Base-by-base conservation (phyloP, 2,113 vertebrate species). In the Rynchops niger region DNA sequence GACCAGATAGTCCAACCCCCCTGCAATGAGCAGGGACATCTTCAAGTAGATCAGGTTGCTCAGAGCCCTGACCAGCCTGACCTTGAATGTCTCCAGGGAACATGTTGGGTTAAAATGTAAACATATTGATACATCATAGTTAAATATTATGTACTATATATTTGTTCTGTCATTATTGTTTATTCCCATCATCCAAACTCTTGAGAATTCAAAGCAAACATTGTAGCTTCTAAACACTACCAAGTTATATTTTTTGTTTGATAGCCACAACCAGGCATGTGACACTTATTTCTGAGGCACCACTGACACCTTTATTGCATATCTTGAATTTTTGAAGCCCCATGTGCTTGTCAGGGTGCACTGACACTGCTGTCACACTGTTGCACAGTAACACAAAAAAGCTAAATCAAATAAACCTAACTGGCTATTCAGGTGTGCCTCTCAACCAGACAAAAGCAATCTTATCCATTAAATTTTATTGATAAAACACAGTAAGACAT, bases 391-490 rank as follows among this genome's bases (percentile, higher is more conserved):
- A 93, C 66, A 93, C 30, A 72, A 45, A 86, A 94, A 85, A 87
- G 23, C 73, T 87, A 78, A 86, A 96, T 93, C 80, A 71, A 91
- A 89, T 85, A 89, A 93, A 87, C 4, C 26, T 67, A 67, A 66
- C 65, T 34, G 47, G 43, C 80, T 94, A 43, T 94, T 91, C 84
- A 89, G 36, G 45, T 86, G 70, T 79, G 61, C 34, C 58, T 87
- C 66, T 85, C 84, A 77, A 89, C 36, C 74, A 80, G 82, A 82
- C 62, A 90, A 93, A 94, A 94, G 74, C 53, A 95, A 92, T 94
- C 66, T 90, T 94, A 80, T 29, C 79, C 45, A 88, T 88, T 95
- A 88, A 92, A 66, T 15, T 63, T 42, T 50, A 88, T 77, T 89
- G 70, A 82, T 76, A 70, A 91, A 95, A 82, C 61, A 90, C 74